Percentiles rank a stretch among this genome's conserved stretches.
phyloP scores from a whole-genome alignment of 2,113 vertebrate species.

The Ciconia boyciana region DNA sequence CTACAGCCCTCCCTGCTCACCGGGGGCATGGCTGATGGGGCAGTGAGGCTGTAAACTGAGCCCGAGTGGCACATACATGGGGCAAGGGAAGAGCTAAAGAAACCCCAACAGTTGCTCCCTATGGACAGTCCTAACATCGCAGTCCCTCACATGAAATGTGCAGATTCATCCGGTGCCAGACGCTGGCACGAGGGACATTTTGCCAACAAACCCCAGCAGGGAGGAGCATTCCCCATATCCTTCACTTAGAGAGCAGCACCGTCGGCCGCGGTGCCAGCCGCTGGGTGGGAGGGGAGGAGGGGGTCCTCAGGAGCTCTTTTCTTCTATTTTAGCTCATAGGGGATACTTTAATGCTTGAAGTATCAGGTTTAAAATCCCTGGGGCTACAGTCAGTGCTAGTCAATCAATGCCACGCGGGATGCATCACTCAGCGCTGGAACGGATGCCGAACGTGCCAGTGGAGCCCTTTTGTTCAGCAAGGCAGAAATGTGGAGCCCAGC shows the following conservation, averaged over 20 bases:
- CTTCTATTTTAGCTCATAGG: neutral
- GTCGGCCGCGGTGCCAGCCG: fast-evolving
- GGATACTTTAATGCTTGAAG: neutral
- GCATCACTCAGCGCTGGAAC: neutral
- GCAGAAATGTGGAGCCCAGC: neutral
- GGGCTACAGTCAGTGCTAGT: neutral
- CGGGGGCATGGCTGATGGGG: too few species aligned
- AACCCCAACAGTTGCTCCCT: neutral
- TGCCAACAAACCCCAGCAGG: neutral
- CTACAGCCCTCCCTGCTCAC: neutral
- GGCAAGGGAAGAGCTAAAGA: neutral
- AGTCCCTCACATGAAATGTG: neutral
- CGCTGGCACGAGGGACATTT: neutral
- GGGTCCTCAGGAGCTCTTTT: neutral
- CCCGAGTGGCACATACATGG: fast-evolving
- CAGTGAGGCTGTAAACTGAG: neutral
- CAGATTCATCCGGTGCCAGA: slow-evolving; percentile 25
- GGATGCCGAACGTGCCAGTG: neutral
- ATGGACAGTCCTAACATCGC: neutral
- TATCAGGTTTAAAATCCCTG: neutral
- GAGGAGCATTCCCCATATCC: neutral
- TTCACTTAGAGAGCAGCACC: neutral
- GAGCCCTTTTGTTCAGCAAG: neutral
- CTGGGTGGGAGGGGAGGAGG: neutral
- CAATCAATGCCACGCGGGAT: neutral